These are phyloP conservation scores for Luehdorfia chinensis DNA, from an alignment of 1,140 invertebrate genomes.

Conservation along the genomic window DNA sequence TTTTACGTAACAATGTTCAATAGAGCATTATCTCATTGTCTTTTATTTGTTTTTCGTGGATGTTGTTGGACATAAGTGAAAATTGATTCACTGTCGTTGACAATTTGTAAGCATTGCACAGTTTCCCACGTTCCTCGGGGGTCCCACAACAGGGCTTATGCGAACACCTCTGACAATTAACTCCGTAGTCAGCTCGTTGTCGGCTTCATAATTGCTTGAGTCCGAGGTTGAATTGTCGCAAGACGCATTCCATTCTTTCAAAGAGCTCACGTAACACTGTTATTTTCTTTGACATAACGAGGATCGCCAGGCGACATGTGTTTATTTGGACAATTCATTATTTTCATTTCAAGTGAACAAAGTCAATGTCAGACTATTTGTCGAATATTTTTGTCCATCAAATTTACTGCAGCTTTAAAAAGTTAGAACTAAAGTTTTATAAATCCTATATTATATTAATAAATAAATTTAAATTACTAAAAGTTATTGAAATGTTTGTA, in stretches of 20 bases:
- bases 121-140: slow-evolving; percentile 31
- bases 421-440: no score
- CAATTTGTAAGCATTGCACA: slow-evolving; percentile 16
- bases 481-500: no score
- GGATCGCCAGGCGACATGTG: slow-evolving; percentile 17
- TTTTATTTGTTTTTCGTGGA: background rate
- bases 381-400: no score
- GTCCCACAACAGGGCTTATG: slow-evolving; percentile 32
- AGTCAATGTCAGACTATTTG: no score
- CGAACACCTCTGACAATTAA: slow-evolving; percentile 41
- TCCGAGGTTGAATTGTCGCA: slow-evolving; percentile 56
- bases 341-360: no score
- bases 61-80: background rate
- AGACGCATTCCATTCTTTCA: slow-evolving; percentile 52
- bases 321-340: no score
- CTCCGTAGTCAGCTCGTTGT: slow-evolving; percentile 26
- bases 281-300: background rate
- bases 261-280: slow-evolving; percentile 44
- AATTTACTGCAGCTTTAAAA: no score
- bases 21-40: slow-evolving; percentile 35
- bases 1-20: slow-evolving; percentile 16
- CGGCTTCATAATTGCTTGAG: slow-evolving; percentile 35
- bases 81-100: slow-evolving; percentile 20
- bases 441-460: no score
- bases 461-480: no score